These are phyloP conservation scores for Lasioglossum baleicum DNA, from an alignment of 1,140 invertebrate genomes.

Conservation along the genomic window DNA sequence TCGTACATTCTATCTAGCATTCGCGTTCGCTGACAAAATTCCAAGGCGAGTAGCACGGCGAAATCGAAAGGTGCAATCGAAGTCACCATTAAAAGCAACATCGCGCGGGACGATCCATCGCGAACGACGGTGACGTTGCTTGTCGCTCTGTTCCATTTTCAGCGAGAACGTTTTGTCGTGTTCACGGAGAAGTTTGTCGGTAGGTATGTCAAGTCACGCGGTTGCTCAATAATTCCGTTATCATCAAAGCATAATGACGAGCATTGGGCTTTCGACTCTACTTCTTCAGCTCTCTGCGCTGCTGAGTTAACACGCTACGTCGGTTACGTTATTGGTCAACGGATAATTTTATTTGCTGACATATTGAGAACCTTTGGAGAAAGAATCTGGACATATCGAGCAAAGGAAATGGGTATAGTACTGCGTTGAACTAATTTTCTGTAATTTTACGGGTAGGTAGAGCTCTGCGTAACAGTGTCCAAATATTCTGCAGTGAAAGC, in stretches of 20 bases:
- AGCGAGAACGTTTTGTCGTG: slow-evolving; percentile 2
- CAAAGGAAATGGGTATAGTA: too few species aligned
- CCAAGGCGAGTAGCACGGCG: neutral
- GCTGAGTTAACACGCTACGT: too few species aligned
- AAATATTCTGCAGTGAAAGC: too few species aligned
- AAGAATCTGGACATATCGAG: too few species aligned
- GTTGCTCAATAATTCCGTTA: slow-evolving; percentile 36
- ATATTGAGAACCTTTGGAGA: too few species aligned
- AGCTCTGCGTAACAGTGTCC: too few species aligned
- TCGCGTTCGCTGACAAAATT: neutral
- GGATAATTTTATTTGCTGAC: too few species aligned
- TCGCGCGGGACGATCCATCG: neutral
- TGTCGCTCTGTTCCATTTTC: slow-evolving; percentile 10
- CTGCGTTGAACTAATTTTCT: too few species aligned
- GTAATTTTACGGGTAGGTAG: too few species aligned
- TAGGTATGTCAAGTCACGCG: slow-evolving; percentile 1
- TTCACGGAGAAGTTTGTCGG: slow-evolving; percentile 11
- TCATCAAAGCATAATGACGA: slow-evolving; percentile 18
- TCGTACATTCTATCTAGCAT: too few species aligned
- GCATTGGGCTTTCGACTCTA: slow-evolving; percentile 12
- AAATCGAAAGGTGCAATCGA: slow-evolving; percentile 25
- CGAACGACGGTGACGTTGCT: neutral
- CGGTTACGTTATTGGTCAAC: too few species aligned
- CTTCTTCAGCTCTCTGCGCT: too few species aligned
- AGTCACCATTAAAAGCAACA: slow-evolving; percentile 22